A percentile compares a stretch with the other conserved stretches of the same genome.
These are phyloP conservation scores for Malthinus flaveolus DNA, from an alignment of 2,888 invertebrate species.

Conservation along the genomic window DNA sequence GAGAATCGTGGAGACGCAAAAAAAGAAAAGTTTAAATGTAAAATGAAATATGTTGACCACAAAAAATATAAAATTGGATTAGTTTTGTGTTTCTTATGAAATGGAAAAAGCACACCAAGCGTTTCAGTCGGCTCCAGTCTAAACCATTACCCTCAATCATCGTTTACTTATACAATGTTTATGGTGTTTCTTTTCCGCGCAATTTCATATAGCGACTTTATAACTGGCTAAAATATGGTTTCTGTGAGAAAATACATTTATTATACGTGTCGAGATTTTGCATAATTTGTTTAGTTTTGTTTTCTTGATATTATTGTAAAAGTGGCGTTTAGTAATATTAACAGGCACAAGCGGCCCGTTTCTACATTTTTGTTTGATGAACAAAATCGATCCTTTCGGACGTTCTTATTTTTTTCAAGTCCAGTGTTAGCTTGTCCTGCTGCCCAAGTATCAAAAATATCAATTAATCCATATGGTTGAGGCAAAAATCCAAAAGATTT, in stretches of 20 bases:
- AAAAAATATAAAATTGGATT: conserved; percentile 44
- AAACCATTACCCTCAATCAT: conserved; percentile 49
- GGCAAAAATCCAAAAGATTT: no score
- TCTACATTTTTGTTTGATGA: no score
- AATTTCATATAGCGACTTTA: conserved; percentile 49
- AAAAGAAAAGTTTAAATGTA: conserved; percentile 7
- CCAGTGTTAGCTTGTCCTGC: no score
- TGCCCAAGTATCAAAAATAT: no score
- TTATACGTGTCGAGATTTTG: background rate
- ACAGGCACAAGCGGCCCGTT: no score
- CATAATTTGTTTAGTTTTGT: no score
- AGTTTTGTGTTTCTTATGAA: conserved; percentile 41
- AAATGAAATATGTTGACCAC: conserved; percentile 17
- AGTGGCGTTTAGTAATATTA: no score
- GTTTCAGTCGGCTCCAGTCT: conserved; percentile 43
- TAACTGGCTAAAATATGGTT: conserved; percentile 55
- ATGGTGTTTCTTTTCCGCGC: conserved; percentile 50
- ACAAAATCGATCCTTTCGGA: no score
- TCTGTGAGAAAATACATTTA: conserved; percentile 29
- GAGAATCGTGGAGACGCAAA: background rate
- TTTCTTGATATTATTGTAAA: no score
- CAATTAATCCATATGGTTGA: no score
- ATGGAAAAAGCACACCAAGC: conserved; percentile 34
- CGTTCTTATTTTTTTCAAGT: no score
- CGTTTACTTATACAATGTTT: conserved; percentile 48